Percentiles rank a stretch among this genome's conserved stretches.
Evolutionary conservation across 37 sponge, comb jelly and placozoan genomes (phyloP).

Genomic region (Tethya wilhelma): DNA sequence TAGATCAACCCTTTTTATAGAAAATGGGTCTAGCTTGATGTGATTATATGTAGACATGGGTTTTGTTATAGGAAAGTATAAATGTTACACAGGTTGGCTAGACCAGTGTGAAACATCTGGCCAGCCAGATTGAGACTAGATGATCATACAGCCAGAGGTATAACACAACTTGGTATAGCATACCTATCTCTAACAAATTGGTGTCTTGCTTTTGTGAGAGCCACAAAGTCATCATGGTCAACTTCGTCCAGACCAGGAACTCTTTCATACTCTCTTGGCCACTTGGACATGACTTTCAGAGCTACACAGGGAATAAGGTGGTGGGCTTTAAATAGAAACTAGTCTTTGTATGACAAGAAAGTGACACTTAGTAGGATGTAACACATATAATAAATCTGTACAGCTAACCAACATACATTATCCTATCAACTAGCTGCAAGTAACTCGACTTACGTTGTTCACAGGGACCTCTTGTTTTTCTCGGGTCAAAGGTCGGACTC

Average conservation of each 20-base stretch:
- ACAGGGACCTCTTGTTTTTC: no score
- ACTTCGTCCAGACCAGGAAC: slow-evolving; percentile 73
- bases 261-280: slow-evolving; percentile 68
- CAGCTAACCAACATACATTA: not conserved
- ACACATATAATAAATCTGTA: not conserved
- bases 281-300: slow-evolving; percentile 12
- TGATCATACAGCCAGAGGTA: no score
- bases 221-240: slow-evolving; percentile 71
- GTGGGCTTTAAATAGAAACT: slow-evolving; percentile 15
- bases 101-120: no score
- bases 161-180: no score
- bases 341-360: not conserved
- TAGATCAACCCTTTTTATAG: no score
- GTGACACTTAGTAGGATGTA: not conserved
- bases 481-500: not conserved
- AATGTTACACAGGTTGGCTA: no score
- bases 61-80: no score
- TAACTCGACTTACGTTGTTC: no score
- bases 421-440: no score
- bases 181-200: slow-evolving; percentile 80
- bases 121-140: no score
- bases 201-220: slow-evolving; percentile 58
- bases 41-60: no score
- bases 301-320: not conserved
- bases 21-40: no score